Evolutionary conservation across 2,888 invertebrate species (phyloP), one percentile per base, ranked within the genome.

Genomic region (Hydroisotoma schaefferi): DNA sequence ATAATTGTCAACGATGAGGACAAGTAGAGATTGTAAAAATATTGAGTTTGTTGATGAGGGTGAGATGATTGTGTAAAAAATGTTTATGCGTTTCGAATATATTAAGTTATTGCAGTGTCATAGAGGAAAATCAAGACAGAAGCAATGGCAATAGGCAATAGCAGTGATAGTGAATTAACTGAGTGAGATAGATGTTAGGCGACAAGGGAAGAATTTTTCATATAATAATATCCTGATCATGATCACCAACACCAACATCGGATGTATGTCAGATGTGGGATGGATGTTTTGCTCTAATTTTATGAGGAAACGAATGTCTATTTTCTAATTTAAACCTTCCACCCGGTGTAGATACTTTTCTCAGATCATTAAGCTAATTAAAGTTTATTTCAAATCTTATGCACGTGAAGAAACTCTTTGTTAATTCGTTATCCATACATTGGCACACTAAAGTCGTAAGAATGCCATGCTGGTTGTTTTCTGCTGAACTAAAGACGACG

Each of bases 351-450:
- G 40, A 40, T 40, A 15, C 40, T 40, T 40, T 40, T 40, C 40
- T 40, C 40, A 40, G 20, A 40, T 40, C 40, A 40, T 40, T 40
- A 40, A 40, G 40, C 40, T 40, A 40, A 40, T 40, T 40, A 40
- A 40, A 40, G 40, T 40, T 40, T 15, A 40, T 40, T 40, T 15
- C n/a, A 15, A 20, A 40, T 40, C 40, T 40, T 40, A 5, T 18
- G 40, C 20, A 40, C 40, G 5, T 40, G 40, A 40, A 40, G n/a
- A n/a, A n/a, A n/a, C n/a, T 15, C n/a, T 18, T 40, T 40, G 40
- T 20, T 4, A 20, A 15, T 40, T 40, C n/a, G 33, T 15, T 15
- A 33, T 33, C 33, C 33, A 33, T 40, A 20, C 8, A 40, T 15
- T 40, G 40, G 20, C 40, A 40, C 40, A 40, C 40, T 40, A 40